Conservation (phyloP, 2,888 invertebrate species). For the Fabriciana adippe region DNA sequence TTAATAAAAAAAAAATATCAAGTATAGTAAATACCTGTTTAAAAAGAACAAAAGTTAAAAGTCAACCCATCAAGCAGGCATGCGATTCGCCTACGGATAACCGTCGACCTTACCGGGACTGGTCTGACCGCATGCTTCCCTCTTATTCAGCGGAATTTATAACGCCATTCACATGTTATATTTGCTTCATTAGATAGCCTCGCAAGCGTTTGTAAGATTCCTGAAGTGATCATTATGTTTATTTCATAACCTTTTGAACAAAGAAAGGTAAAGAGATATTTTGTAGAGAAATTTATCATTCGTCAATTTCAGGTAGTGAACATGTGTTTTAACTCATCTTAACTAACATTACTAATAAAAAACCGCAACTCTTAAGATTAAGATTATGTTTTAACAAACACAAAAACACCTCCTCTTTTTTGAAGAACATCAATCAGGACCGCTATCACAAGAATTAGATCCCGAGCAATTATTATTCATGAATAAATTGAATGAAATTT, state of each 20-base stretch:
- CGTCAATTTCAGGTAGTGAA: too few relatives aligned
- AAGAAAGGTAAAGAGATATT: not conserved
- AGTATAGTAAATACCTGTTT: not conserved
- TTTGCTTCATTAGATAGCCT: constrained; percentile 22
- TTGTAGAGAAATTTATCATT: too few relatives aligned
- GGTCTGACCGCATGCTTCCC: constrained; percentile 72
- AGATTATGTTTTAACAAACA: too few relatives aligned
- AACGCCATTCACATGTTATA: constrained; percentile 44
- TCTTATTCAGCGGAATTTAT: constrained; percentile 57
- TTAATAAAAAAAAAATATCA: not conserved
- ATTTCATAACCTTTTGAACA: constrained; percentile 1
- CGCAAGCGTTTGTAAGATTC: not conserved
- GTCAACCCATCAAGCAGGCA: constrained; percentile 44
- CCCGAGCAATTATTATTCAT: too few relatives aligned
- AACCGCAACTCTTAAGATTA: too few relatives aligned
- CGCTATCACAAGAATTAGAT: too few relatives aligned
- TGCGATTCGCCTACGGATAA: constrained; percentile 69
- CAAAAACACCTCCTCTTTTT: too few relatives aligned
- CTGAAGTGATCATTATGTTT: not conserved
- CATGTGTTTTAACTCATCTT: too few relatives aligned
- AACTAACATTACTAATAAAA: too few relatives aligned
- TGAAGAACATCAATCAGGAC: too few relatives aligned
- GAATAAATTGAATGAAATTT: too few relatives aligned
- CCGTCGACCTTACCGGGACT: constrained; percentile 72
- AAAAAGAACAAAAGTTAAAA: constrained; percentile 18